phyloP scores from a whole-genome alignment of 2,797 vertebrate species.

The Scolopax rusticola region DNA sequence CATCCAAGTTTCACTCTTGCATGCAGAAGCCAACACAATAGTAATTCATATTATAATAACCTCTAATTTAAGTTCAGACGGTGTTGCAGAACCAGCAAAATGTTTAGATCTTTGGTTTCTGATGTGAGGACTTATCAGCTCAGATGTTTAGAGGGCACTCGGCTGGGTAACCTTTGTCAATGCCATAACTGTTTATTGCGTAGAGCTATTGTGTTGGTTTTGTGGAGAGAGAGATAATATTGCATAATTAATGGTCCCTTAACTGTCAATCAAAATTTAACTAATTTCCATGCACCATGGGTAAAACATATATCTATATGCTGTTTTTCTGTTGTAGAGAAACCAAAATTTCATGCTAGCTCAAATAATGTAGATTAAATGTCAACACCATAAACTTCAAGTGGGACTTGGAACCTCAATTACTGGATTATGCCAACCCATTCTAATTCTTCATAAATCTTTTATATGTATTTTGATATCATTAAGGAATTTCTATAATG shows the following conservation, averaged over 20 bases:
- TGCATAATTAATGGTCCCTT: not conserved
- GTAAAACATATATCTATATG: not conserved
- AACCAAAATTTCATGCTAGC: not conserved
- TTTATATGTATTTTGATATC: not conserved
- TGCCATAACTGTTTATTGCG: not conserved
- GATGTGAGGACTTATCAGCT: not conserved
- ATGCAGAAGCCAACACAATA: not conserved
- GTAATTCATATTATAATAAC: not conserved
- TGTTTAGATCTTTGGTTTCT: not conserved
- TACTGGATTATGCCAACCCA: not conserved
- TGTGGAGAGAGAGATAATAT: not conserved
- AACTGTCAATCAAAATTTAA: not conserved
- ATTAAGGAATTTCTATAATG: not conserved
- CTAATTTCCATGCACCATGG: not conserved
- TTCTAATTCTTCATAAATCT: not conserved
- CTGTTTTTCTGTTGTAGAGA: not conserved
- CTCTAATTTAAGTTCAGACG: not conserved
- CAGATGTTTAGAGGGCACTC: not conserved
- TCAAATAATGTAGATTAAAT: not conserved
- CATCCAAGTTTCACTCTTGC: not conserved
- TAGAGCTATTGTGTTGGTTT: not conserved
- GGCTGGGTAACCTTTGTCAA: not conserved
- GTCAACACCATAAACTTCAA: not conserved
- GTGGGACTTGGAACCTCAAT: not conserved
- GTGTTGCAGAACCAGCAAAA: not conserved